Percentiles rank a stretch among this genome's conserved stretches.
These are phyloP conservation scores for Dryadula phaetusa DNA, from an alignment of 2,888 invertebrate genomes.

Conservation along the genomic window DNA sequence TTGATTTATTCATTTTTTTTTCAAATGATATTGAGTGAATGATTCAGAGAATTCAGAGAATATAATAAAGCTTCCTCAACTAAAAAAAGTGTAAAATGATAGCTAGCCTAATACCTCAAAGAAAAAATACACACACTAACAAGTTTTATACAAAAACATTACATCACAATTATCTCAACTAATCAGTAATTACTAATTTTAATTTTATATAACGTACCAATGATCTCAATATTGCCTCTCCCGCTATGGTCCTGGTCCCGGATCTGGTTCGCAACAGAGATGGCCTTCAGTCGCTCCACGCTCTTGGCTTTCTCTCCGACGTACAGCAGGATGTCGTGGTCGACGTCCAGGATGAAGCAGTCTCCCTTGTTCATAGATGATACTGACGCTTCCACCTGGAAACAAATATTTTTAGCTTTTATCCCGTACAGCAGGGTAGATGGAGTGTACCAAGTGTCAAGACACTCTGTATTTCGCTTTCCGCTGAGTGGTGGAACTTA, in stretches of 20 bases:
- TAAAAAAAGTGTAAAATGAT: no score
- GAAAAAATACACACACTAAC: no score
- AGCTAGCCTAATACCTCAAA: no score
- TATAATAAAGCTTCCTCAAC: no score
- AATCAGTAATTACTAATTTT: no score
- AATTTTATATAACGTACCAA: no score
- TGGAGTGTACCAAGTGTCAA: neutral
- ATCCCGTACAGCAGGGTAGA: neutral
- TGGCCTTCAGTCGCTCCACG: slow-evolving; percentile 93
- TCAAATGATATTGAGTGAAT: no score
- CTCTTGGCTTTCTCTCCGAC: slow-evolving; percentile 91
- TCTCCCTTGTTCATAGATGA: slow-evolving; percentile 95
- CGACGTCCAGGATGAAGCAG: slow-evolving; percentile 94
- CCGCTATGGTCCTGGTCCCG: slow-evolving; percentile 95
- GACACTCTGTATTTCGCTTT: neutral
- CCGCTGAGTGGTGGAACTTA: no score
- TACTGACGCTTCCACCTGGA: slow-evolving; percentile 85
- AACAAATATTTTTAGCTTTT: neutral
- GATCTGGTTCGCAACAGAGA: slow-evolving; percentile 92
- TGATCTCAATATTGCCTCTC: slow-evolving; percentile 89
- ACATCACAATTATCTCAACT: no score
- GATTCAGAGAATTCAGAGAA: no score
- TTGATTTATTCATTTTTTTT: no score
- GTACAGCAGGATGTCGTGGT: slow-evolving; percentile 91
- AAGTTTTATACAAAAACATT: no score